Percentiles rank a stretch among this genome's conserved stretches.
Evolutionary conservation across 2,113 vertebrate species (phyloP).

Genomic region (Chionis minor): DNA sequence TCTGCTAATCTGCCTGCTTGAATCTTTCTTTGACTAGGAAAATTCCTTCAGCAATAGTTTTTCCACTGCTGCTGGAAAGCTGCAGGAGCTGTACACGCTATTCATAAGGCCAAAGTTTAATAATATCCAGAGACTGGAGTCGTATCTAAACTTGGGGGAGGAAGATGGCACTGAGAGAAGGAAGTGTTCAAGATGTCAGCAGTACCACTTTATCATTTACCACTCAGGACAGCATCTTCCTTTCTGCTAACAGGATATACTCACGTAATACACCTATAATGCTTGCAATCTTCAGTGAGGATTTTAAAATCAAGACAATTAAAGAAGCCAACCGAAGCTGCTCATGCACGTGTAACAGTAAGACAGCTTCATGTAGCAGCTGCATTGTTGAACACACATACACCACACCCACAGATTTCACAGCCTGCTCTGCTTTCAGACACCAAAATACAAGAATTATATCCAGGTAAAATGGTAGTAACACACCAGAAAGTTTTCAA

Average conservation of each 20-base stretch:
- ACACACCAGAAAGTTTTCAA: not conserved
- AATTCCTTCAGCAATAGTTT: not conserved
- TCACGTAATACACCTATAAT: not conserved
- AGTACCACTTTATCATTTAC: not conserved
- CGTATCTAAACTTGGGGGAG: not conserved
- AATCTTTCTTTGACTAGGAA: not conserved
- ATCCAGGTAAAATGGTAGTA: not conserved
- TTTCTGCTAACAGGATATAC: not conserved
- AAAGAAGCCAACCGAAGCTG: not conserved
- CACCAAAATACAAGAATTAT: not conserved
- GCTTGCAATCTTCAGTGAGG: not conserved
- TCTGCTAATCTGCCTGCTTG: not conserved
- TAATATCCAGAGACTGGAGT: not conserved
- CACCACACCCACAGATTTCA: not conserved
- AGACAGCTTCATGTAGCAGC: not conserved
- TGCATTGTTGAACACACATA: not conserved
- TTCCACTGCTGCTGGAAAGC: not conserved
- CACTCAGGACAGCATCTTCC: not conserved
- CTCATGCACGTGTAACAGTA: not conserved
- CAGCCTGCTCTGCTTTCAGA: not conserved
- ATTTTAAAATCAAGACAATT: not conserved
- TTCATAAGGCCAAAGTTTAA: not conserved
- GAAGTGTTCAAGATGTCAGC: not conserved
- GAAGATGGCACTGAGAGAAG: too few relatives aligned
- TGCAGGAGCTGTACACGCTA: not conserved